Base-by-base conservation (phyloP, 2,797 vertebrate species). In the Ptychadena robeensis region DNA sequence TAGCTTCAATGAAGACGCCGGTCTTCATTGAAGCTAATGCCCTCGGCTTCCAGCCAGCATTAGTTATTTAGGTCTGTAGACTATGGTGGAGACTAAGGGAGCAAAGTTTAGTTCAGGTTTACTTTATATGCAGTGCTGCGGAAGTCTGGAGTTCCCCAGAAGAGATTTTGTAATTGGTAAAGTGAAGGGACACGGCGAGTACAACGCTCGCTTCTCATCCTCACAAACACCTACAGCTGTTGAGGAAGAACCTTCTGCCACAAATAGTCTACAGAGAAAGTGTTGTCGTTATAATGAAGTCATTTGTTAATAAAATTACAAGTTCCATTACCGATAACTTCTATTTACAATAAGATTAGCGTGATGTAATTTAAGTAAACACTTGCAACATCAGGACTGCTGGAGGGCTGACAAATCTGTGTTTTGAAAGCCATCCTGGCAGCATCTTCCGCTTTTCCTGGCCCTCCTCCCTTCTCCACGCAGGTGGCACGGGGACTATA, bases 401-500 rank as follows among this genome's bases (percentile, higher is more conserved):
- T 6, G 38, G 35, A 1, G 59, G 59, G 73, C 27, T 14, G 1
- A 15, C 15, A 30, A 73, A 27, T n/a, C 3, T 0, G 18, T n/a
- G 34, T 37, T 66, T 2, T 38, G 8, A 12, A n/a, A n/a, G 48
- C 35, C 9, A 73, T 37, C n/a, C 70, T 63, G 28, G 22, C 38
- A 32, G 70, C n/a, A 1, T 44, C 63, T 38, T 37, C 25, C 10
- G 35, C 53, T 11, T 22, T 44, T 27, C 73, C 40, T 48, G 63
- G 48, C 38, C 64, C 73, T 57, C 74, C 65, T 48, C 34, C 61
- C 40, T 66, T 57, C 30, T 22, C 34, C 53, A 25, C 15, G 34
- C 75, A 69, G 77, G 77, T 80, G 77, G 71, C 61, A 70, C 57
- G 15, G 77, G 37, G 71, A 80, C 76, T 67, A 34, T 28, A 66